Conservation (phyloP, 2,113 vertebrate genomes). For the Sylvia atricapilla region DNA sequence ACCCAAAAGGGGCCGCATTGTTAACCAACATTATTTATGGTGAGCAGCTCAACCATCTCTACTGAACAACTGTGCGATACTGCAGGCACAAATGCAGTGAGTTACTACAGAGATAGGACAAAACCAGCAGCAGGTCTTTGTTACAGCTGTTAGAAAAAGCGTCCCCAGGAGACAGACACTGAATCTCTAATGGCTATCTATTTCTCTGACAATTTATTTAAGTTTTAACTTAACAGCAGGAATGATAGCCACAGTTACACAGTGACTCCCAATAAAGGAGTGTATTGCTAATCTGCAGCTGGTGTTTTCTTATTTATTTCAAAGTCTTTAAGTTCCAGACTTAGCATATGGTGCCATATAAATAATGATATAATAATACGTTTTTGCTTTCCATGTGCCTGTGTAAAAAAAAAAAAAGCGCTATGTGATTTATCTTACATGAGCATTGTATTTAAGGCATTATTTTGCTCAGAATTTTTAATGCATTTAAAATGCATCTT, state of each 20-base stretch:
- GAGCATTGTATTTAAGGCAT: conserved; percentile 42
- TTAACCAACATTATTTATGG: conserved; percentile 61
- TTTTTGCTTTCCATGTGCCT: conserved; percentile 34
- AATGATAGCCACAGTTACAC: conserved; percentile 53
- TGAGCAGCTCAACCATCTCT: conserved; percentile 11
- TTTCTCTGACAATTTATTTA: conserved; percentile 67
- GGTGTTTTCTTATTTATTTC: conserved; percentile 67
- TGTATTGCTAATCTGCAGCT: conserved; percentile 54
- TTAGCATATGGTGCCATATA: conserved; percentile 67
- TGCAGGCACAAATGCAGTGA: conserved; percentile 58
- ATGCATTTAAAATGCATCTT: conserved; percentile 52
- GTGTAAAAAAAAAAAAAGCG: conserved; percentile 18
- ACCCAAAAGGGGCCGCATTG: conserved; percentile 21
- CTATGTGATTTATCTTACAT: conserved; percentile 41
- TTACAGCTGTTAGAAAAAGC: conserved; percentile 62
- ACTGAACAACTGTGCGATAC: conserved; percentile 33
- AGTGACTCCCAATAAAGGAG: conserved; percentile 56
- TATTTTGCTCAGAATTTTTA: conserved; percentile 49
- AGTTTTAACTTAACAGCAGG: conserved; percentile 64
- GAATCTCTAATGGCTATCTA: conserved; percentile 65
- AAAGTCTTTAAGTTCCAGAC: conserved; percentile 59
- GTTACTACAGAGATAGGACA: conserved; percentile 51
- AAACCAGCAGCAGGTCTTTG: conserved; percentile 57
- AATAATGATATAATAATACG: conserved; percentile 67
- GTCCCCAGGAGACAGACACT: conserved; percentile 55